A percentile compares a stretch with the other conserved stretches of the same genome.
These are phyloP conservation scores for Polylopha cassiicola DNA, from an alignment of 2,888 invertebrate genomes.

Conservation along the genomic window DNA sequence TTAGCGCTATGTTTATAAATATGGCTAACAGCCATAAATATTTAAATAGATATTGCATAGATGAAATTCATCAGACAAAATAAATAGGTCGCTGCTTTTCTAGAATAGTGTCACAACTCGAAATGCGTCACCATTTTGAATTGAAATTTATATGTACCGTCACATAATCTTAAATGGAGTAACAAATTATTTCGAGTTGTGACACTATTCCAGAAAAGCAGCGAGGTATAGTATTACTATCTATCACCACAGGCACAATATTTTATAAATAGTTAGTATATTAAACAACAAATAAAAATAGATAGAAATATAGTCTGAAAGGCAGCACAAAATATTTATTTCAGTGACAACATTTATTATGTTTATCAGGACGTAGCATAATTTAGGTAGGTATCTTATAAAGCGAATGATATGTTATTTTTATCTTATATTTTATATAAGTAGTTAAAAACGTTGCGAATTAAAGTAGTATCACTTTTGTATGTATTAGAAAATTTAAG, in stretches of 20 bases:
- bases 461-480: slow-evolving; percentile 57
- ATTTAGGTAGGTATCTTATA: slow-evolving; percentile 59
- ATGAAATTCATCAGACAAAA: too few species aligned
- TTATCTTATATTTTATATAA: slow-evolving; percentile 61
- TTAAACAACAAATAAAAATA: slow-evolving; percentile 17
- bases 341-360: slow-evolving; percentile 29
- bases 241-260: slow-evolving; percentile 18
- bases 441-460: slow-evolving; percentile 46
- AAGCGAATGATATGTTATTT: slow-evolving; percentile 76
- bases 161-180: too few species aligned
- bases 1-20: too few species aligned
- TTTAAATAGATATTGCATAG: too few species aligned
- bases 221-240: slow-evolving; percentile 15
- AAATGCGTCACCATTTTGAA: too few species aligned
- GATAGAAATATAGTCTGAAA: slow-evolving; percentile 27
- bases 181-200: too few species aligned
- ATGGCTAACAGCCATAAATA: too few species aligned
- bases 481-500: slow-evolving; percentile 37
- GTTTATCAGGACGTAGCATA: slow-evolving; percentile 45
- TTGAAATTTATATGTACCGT: too few species aligned
- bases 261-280: slow-evolving; percentile 16
- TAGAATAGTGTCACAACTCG: too few species aligned
- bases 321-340: slow-evolving; percentile 51
- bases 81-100: too few species aligned
- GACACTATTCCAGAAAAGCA: too few species aligned